Conservation (phyloP, 2,113 vertebrate genomes). For the Barbus barbus region DNA sequence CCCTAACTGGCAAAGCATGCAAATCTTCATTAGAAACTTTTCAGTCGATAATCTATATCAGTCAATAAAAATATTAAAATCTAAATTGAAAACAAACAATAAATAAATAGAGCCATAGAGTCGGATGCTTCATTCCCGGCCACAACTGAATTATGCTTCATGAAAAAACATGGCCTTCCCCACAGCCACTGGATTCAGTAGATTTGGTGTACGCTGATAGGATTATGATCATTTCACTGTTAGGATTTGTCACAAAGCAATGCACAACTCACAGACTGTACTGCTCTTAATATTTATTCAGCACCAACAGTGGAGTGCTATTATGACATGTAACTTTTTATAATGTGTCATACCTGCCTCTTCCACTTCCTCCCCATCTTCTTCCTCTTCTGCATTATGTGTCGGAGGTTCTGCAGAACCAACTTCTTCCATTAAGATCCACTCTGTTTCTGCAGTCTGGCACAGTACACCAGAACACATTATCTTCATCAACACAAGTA, state of each 20-base stretch:
- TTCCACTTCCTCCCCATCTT: slow-evolving; percentile 55
- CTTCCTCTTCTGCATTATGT: slow-evolving; percentile 48
- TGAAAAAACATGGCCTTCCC: neutral
- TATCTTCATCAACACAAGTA: neutral
- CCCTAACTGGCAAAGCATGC: neutral
- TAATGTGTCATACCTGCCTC: slow-evolving; percentile 53
- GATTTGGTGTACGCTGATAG: neutral
- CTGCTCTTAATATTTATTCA: neutral
- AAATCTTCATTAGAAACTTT: neutral
- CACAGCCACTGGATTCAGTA: neutral
- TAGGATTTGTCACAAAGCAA: neutral
- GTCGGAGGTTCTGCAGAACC: slow-evolving; percentile 37
- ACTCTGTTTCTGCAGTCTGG: slow-evolving; percentile 50
- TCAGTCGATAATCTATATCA: neutral
- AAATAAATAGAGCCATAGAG: neutral
- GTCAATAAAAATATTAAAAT: too few species aligned
- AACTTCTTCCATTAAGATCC: slow-evolving; percentile 61
- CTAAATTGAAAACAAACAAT: too few species aligned
- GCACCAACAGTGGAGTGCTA: neutral
- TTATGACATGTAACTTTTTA: neutral
- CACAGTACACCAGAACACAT: slow-evolving; percentile 2
- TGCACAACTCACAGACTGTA: neutral
- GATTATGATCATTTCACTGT: slow-evolving; percentile 19
- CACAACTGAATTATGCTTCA: too few species aligned
- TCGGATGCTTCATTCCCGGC: neutral